Conservation (phyloP, 2,797 vertebrate species). For the Microctenopoma steveboyesi region DNA sequence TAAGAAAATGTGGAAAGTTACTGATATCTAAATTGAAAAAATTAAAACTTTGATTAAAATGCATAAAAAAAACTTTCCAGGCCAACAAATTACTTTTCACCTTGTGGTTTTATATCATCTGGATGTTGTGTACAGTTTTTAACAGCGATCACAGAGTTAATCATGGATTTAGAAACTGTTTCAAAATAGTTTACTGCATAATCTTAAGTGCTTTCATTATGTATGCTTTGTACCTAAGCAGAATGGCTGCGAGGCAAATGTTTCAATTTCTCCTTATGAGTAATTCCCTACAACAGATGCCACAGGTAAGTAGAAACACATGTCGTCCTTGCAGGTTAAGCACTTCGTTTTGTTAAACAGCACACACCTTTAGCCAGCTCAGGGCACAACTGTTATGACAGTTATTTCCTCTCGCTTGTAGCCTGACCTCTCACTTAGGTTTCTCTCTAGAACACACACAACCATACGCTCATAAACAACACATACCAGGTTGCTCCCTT, state of each 20-base stretch:
- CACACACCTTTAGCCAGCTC: conserved; percentile 59
- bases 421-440: conserved; percentile 53
- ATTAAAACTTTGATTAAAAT: background rate
- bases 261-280: conserved; percentile 50
- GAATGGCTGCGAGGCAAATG: conserved; percentile 50
- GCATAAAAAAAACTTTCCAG: background rate
- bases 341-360: conserved; percentile 65
- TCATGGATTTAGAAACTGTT: conserved; percentile 13
- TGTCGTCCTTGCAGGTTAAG: conserved; percentile 52
- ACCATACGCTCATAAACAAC: conserved; percentile 31
- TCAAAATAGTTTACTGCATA: conserved; percentile 8
- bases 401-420: conserved; percentile 65
- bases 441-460: conserved; percentile 48
- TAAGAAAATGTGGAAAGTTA: background rate
- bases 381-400: conserved; percentile 63
- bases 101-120: background rate
- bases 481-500: conserved; percentile 34
- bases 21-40: background rate
- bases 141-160: background rate
- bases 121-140: background rate
- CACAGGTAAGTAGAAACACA: conserved; percentile 80
- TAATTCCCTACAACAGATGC: conserved; percentile 66
- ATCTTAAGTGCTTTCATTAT: conserved; percentile 36
- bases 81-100: background rate
- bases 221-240: conserved; percentile 44